These are phyloP conservation scores for Mola mola DNA, from an alignment of 2,113 vertebrate species.

Conservation along the genomic window DNA sequence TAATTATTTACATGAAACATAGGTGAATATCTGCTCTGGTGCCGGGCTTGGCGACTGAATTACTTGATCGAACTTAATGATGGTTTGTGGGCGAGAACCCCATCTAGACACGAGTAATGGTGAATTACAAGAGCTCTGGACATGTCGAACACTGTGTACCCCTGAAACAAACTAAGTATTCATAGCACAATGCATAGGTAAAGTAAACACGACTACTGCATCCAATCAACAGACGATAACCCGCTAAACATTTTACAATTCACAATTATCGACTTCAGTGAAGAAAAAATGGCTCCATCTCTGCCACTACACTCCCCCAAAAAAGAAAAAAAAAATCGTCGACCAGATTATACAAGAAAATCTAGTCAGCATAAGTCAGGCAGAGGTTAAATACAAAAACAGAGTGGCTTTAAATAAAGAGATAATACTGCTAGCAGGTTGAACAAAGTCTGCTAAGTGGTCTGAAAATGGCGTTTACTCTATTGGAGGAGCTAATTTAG, in stretches of 20 bases:
- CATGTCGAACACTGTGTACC: slow-evolving; percentile 84
- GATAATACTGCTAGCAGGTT: slow-evolving; percentile 78
- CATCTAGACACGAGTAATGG: slow-evolving; percentile 48
- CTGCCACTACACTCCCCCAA: slow-evolving; percentile 60
- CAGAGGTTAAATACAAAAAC: slow-evolving; percentile 80
- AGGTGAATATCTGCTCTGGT: slow-evolving; percentile 51
- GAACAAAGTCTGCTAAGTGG: slow-evolving; percentile 75
- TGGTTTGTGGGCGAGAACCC: slow-evolving; percentile 34
- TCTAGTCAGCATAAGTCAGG: slow-evolving; percentile 53
- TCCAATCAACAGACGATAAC: slow-evolving; percentile 85
- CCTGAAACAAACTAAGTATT: slow-evolving; percentile 85
- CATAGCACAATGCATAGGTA: slow-evolving; percentile 95
- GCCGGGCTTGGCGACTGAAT: slow-evolving; percentile 53
- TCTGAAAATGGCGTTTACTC: slow-evolving; percentile 31
- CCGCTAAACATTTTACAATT: slow-evolving; percentile 75
- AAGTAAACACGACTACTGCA: slow-evolving; percentile 90
- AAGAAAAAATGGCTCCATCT: slow-evolving; percentile 67
- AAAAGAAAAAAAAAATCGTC: slow-evolving; percentile 39
- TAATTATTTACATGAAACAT: slow-evolving; percentile 79
- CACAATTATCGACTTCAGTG: slow-evolving; percentile 85
- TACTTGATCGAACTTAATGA: slow-evolving; percentile 35
- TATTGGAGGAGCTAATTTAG: slow-evolving; percentile 21
- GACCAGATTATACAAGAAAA: slow-evolving; percentile 51
- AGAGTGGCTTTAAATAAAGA: slow-evolving; percentile 82
- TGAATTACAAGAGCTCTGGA: slow-evolving; percentile 44